Conservation (phyloP, 2,113 vertebrate species). For the Eulacestoma nigropectus region DNA sequence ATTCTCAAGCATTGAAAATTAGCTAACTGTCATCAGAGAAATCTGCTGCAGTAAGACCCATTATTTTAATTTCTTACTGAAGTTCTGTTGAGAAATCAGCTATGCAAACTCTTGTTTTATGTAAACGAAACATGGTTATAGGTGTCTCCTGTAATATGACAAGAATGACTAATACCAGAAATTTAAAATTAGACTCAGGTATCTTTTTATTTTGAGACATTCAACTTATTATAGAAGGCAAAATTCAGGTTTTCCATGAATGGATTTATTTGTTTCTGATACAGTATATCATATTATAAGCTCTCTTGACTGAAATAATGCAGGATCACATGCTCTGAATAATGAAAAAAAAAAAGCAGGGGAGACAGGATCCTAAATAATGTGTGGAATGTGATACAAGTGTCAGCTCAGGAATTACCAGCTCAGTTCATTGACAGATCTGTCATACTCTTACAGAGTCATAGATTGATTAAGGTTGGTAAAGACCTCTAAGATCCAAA, state of each 20-base stretch:
- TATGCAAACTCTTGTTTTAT: constrained; percentile 49
- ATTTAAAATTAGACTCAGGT: neutral
- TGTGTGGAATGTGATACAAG: neutral
- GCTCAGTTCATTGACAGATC: neutral
- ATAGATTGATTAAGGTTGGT: neutral
- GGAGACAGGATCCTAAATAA: neutral
- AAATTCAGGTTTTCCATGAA: neutral
- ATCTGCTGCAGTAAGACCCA: constrained; percentile 47
- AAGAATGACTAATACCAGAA: constrained; percentile 9
- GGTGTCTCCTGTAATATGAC: neutral
- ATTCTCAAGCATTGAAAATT: constrained; percentile 62
- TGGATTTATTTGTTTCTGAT: neutral
- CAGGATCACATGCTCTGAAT: neutral
- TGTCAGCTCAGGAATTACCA: neutral
- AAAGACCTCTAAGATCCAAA: neutral
- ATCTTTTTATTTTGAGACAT: neutral
- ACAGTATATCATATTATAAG: neutral
- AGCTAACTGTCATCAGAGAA: constrained; percentile 68
- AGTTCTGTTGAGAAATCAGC: constrained; percentile 57
- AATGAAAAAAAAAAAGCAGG: fast-evolving
- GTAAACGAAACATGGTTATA: constrained; percentile 50
- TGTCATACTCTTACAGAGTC: neutral
- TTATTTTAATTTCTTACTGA: constrained; percentile 68
- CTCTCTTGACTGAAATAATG: neutral
- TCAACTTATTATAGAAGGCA: neutral